Percentiles rank a stretch among this genome's conserved stretches.
These are phyloP conservation scores for Rhagium mordax DNA, from an alignment of 2,888 invertebrate species.

Conservation along the genomic window DNA sequence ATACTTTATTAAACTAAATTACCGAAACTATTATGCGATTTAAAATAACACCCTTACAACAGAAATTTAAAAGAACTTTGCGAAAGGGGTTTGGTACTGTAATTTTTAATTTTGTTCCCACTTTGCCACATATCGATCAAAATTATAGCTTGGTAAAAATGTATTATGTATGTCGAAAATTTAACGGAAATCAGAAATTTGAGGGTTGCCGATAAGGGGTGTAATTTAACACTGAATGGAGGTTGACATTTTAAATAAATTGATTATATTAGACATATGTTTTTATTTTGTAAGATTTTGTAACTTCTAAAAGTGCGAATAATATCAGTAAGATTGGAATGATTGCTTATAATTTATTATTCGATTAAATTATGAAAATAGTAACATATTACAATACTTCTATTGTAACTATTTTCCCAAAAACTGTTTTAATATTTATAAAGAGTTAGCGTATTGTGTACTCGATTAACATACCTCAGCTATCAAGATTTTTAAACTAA, in stretches of 20 bases:
- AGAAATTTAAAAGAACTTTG: slow-evolving; percentile 5
- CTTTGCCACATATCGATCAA: slow-evolving; percentile 30
- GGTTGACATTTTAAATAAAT: slow-evolving; percentile 11
- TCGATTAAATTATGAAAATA: too few relatives aligned
- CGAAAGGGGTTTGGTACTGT: slow-evolving; percentile 17
- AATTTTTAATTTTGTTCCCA: slow-evolving; percentile 24
- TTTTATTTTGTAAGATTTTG: not conserved
- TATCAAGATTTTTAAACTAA: too few relatives aligned
- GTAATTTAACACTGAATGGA: slow-evolving; percentile 12
- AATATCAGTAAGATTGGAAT: too few relatives aligned
- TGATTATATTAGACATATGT: not conserved
- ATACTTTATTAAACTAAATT: slow-evolving; percentile 32
- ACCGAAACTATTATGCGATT: slow-evolving; percentile 13
- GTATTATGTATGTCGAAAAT: slow-evolving; percentile 7
- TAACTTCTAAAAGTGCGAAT: not conserved
- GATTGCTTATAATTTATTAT: too few relatives aligned
- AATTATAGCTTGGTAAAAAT: slow-evolving; percentile 26
- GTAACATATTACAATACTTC: too few relatives aligned
- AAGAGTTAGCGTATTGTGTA: too few relatives aligned
- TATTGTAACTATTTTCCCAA: too few relatives aligned
- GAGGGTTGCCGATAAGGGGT: slow-evolving; percentile 19
- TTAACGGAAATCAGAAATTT: slow-evolving; percentile 30
- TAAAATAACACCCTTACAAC: slow-evolving; percentile 12
- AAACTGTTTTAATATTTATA: too few relatives aligned
- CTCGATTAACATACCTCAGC: too few relatives aligned